Conservation (phyloP, 2,113 vertebrate species). For the Tauraco erythrolophus region DNA sequence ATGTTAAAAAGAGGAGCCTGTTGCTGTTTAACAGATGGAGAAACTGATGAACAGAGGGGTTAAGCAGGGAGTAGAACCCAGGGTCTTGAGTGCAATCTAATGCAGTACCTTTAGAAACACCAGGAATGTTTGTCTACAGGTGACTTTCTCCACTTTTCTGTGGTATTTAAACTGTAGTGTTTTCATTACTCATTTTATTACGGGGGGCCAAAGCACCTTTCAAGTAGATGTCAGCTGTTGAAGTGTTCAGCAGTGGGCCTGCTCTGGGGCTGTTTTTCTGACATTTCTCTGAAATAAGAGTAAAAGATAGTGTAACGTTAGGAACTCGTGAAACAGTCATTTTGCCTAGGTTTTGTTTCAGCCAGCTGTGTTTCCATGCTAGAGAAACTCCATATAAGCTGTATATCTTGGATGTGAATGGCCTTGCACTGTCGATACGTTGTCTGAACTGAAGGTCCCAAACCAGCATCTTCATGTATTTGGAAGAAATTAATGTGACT, state of each 20-base stretch:
- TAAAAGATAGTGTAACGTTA: background rate
- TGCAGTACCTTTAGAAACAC: background rate
- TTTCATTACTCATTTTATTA: background rate
- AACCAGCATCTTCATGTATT: background rate
- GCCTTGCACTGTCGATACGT: background rate
- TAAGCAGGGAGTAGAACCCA: background rate
- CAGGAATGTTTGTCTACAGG: background rate
- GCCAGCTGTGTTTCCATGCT: background rate
- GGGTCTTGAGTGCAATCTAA: background rate
- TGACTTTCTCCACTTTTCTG: background rate
- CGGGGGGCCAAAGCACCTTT: background rate
- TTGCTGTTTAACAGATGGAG: background rate
- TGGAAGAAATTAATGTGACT: background rate
- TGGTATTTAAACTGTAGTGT: background rate
- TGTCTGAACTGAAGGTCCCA: background rate
- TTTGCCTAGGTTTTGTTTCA: background rate
- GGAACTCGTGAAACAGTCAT: background rate
- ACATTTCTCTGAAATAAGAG: background rate
- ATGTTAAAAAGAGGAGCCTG: background rate
- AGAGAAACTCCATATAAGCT: background rate
- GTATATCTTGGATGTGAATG: background rate
- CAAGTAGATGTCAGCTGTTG: background rate
- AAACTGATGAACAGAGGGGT: background rate
- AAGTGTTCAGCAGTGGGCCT: background rate
- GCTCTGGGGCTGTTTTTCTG: background rate